Evolutionary conservation across 2,888 invertebrate genomes (phyloP), one percentile per base, ranked within the genome.

Genomic region (Rhabditoides inermis): DNA sequence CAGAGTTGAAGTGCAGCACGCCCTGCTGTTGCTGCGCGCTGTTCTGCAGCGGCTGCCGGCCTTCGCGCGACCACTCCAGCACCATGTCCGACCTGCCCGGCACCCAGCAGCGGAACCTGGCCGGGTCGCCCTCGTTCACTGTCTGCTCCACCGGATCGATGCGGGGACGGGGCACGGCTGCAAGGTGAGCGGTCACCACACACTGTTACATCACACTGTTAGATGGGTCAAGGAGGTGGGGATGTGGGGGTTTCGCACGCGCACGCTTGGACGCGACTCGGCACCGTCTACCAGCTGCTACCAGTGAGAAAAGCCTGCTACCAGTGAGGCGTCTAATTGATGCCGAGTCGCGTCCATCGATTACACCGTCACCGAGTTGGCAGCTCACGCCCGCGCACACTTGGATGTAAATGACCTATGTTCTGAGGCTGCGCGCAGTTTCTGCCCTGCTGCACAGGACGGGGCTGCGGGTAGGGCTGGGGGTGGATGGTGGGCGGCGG

Each of bases 41-140:
- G 12, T 18, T 20, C 22, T 41, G 49, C 18, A 49, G 32, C 2
- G 32, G 32, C 12, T 10, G 18, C 20, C 49, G 42, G 22, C 60
- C 67, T 18, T 56, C 50, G 28, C 65, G 53, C 15, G 59, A 49
- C 67, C 67, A 67, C 39, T 53, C n/a, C 23, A 68, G 56, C 26
- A 60, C 56, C 6, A 68, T 71, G 28, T 76, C 61, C 2, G 69
- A 70, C 40, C 64, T 60, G 44, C 70, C 72, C 12, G 71, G 69
- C 5, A 72, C 72, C 65, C 68, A 68, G 76, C 95, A 95, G 1
- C 84, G 83, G 4, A 95, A 78, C 59, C 85, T 84, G 2, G 83
- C 84, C 2, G 81, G 78, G 4, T 81, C 81, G 15, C 86, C 86
- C 76, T 85, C 84, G 2, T 83, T 79, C 2, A 86, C 82, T 0